Evolutionary conservation across 2,797 vertebrate genomes (phyloP).

Genomic region (Tauraco hartlaubi): DNA sequence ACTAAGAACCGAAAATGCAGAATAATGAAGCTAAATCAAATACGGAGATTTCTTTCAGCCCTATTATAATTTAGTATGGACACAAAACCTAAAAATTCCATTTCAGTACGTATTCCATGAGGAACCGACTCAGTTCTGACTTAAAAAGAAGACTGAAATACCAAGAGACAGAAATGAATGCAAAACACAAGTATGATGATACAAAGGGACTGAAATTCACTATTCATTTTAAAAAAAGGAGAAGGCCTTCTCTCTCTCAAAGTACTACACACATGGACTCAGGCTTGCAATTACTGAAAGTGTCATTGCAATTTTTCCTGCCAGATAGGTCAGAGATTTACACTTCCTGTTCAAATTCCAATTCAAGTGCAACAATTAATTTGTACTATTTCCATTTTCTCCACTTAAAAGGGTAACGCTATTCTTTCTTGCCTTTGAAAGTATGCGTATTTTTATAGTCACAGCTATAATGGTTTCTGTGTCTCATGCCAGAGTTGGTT

Average conservation of each 20-base stretch:
- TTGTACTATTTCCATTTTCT: slow-evolving; percentile 52
- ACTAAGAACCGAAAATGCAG: slow-evolving; percentile 27
- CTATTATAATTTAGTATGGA: slow-evolving; percentile 1
- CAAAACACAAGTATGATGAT: slow-evolving; percentile 41
- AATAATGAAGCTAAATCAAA: slow-evolving; percentile 1
- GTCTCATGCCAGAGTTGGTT: slow-evolving; percentile 43
- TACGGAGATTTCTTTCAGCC: background rate
- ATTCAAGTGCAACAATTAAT: slow-evolving; percentile 29
- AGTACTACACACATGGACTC: background rate
- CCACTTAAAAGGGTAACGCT: slow-evolving; percentile 12
- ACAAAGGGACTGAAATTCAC: slow-evolving; percentile 36
- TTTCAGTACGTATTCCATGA: background rate
- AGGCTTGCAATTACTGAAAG: slow-evolving; percentile 18
- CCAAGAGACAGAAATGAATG: slow-evolving; percentile 58
- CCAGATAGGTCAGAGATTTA: background rate
- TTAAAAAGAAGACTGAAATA: slow-evolving; percentile 52
- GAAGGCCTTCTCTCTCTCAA: slow-evolving; percentile 9
- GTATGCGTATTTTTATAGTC: background rate
- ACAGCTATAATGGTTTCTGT: slow-evolving; percentile 44
- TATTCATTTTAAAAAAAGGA: slow-evolving; percentile 9
- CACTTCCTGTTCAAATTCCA: slow-evolving; percentile 51
- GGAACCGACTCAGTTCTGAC: slow-evolving; percentile 6
- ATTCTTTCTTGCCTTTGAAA: slow-evolving; percentile 22
- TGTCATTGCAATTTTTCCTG: slow-evolving; percentile 35
- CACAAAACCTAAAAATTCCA: slow-evolving; percentile 31